phyloP scores from a whole-genome alignment of 1,140 invertebrate genomes.

The Hyles vespertilio region DNA sequence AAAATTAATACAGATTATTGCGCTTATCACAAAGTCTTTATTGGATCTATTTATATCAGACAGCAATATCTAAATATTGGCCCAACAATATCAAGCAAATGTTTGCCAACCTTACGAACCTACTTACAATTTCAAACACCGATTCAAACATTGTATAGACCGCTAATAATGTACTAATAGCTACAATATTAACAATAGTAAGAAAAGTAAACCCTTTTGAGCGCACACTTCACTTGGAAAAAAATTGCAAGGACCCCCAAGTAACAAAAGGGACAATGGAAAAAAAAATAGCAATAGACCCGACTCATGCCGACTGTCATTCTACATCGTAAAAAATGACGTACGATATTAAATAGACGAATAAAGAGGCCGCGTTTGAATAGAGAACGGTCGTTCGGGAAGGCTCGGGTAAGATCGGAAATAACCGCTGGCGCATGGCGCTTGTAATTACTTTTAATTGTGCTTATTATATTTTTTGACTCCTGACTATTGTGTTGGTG shows the following conservation, averaged over 20 bases:
- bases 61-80: too few species aligned
- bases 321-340: conserved; percentile 37
- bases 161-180: too few species aligned
- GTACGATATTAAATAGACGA: conserved; percentile 28
- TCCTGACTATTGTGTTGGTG: too few species aligned
- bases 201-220: conserved; percentile 15
- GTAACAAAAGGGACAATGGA: conserved; percentile 50
- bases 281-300: conserved; percentile 45
- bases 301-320: conserved; percentile 40
- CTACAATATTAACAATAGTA: neutral
- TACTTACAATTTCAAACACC: too few species aligned
- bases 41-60: too few species aligned
- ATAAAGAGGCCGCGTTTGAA: conserved; percentile 25
- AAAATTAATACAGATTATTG: too few species aligned
- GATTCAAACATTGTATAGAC: too few species aligned
- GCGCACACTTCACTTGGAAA: conserved; percentile 37
- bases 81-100: too few species aligned
- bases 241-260: conserved; percentile 48
- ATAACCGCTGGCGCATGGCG: conserved; percentile 31
- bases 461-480: too few species aligned
- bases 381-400: conserved; percentile 5
- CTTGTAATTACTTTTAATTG: conserved; percentile 7
- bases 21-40: too few species aligned
- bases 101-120: too few species aligned
- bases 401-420: conserved; percentile 4